A percentile compares a stretch with the other conserved stretches of the same genome.
Conservation (phyloP, 1,140 invertebrate genomes). For the Phenacoccus solenopsis region DNA sequence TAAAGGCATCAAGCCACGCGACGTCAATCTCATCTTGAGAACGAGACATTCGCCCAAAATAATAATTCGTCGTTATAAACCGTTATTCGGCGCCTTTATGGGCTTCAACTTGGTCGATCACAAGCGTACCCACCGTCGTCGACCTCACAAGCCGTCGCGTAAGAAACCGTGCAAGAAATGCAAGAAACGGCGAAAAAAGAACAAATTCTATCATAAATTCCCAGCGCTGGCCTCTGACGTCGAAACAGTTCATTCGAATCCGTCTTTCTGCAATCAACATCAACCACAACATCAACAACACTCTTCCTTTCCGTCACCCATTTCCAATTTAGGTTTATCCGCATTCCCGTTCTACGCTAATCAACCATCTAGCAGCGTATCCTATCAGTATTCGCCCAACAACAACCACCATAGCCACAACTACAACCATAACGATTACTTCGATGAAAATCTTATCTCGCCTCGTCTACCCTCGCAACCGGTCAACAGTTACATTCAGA, state of each 20-base stretch:
- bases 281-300: no score
- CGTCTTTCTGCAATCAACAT: neutral
- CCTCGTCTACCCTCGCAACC: neutral
- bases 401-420: no score
- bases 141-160: neutral
- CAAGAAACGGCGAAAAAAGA: neutral
- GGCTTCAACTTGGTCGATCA: neutral
- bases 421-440: neutral
- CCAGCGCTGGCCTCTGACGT: neutral
- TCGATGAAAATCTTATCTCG: neutral
- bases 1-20: neutral
- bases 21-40: neutral
- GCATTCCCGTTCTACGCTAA: neutral
- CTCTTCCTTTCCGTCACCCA: no score
- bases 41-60: neutral
- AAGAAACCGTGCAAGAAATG: neutral
- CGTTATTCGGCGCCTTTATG: neutral
- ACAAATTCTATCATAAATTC: neutral
- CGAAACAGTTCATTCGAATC: neutral
- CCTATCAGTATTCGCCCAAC: neutral
- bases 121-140: no score
- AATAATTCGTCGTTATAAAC: neutral
- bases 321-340: neutral
- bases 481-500: neutral
- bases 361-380: neutral